These are phyloP conservation scores for Sylvicapra grimmia DNA, from an alignment of 2,113 vertebrate species.

Conservation along the genomic window DNA sequence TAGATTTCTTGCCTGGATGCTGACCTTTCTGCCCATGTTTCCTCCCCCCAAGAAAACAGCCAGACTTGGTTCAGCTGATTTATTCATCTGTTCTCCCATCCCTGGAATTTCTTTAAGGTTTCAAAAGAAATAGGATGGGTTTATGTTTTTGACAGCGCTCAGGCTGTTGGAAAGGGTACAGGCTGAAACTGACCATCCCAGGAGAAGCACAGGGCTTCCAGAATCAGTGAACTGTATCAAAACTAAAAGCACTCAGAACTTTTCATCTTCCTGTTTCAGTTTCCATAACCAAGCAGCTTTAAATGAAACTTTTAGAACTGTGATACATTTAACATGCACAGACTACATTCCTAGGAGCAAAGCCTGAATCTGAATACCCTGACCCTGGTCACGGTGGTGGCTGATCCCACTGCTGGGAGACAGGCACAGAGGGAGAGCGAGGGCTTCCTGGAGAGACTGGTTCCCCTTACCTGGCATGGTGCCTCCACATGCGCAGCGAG, in stretches of 20 bases:
- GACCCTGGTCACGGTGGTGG: not conserved
- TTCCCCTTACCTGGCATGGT: constrained; percentile 89
- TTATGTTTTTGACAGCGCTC: not conserved
- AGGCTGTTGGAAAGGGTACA: not conserved
- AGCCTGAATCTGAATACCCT: not conserved
- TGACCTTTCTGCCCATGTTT: not conserved
- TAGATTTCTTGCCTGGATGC: not conserved
- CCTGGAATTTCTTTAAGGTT: not conserved
- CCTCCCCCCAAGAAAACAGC: not conserved
- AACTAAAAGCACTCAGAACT: not conserved
- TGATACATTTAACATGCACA: not conserved
- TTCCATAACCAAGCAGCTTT: not conserved
- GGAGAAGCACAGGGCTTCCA: not conserved
- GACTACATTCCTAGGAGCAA: not conserved
- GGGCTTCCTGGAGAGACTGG: not conserved
- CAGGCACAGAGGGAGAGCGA: not conserved
- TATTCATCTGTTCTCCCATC: not conserved
- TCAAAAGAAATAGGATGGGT: not conserved
- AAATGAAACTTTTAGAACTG: not conserved
- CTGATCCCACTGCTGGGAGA: not conserved
- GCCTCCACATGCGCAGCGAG: constrained; percentile 88
- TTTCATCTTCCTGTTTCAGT: not conserved
- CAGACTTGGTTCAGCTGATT: not conserved
- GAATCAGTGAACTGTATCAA: not conserved
- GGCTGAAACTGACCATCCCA: not conserved